Evolutionary conservation across 2,888 invertebrate species (phyloP).

Genomic region (Zhuqinia jingwanae): DNA sequence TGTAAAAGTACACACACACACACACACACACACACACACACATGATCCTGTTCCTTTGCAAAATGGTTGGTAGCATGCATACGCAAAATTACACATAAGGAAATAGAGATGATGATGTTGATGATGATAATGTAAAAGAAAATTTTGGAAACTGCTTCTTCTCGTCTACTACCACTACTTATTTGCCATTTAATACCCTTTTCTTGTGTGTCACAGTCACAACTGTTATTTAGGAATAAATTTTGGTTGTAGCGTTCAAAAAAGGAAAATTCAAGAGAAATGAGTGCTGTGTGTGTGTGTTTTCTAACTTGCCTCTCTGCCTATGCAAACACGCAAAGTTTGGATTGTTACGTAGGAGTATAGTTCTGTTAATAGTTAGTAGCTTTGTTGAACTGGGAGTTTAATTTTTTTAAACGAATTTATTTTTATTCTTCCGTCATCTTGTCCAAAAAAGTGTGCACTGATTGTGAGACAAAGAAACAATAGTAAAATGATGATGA

Average conservation of each 20-base stretch:
- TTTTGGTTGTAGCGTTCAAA: background rate
- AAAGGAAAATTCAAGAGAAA: background rate
- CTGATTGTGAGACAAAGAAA: no score
- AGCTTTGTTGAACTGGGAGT: background rate
- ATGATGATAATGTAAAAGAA: background rate
- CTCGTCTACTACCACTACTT: background rate
- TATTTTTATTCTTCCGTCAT: background rate
- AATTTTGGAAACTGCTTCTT: background rate
- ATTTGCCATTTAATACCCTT: background rate
- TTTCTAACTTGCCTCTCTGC: background rate
- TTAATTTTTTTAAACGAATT: background rate
- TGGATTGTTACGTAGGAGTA: background rate
- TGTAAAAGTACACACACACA: constrained; percentile 11
- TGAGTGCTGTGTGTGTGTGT: no score
- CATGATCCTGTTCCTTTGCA: constrained; percentile 5
- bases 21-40: no score
- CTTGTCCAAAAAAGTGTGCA: background rate
- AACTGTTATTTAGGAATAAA: constrained; percentile 12
- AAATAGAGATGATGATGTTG: background rate
- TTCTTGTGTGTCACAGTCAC: constrained; percentile 4
- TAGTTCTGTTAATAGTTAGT: background rate
- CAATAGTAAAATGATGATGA: background rate
- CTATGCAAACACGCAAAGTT: background rate
- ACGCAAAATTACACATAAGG: background rate
- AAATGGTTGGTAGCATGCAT: background rate